Conservation (phyloP, 2,113 vertebrate genomes). For the Sceloporus undulatus region DNA sequence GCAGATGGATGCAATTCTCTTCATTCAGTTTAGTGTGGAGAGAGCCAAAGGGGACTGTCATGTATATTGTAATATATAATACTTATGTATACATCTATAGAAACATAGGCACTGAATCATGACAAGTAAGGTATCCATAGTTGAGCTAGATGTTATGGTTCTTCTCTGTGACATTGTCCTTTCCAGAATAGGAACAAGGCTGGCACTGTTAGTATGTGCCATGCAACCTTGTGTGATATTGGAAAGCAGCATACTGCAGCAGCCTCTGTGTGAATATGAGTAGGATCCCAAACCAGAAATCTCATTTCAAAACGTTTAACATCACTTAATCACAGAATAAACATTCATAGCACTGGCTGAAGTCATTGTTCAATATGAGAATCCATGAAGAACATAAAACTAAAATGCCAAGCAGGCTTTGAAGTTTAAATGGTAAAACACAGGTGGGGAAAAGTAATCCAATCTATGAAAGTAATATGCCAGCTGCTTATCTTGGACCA, state of each 20-base stretch:
- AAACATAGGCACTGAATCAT: neutral
- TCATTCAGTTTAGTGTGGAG: neutral
- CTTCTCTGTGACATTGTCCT: neutral
- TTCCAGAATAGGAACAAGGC: too few relatives aligned
- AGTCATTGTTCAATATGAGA: neutral
- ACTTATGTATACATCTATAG: neutral
- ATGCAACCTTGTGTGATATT: neutral
- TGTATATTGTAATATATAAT: neutral
- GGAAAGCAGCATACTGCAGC: neutral
- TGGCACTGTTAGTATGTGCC: too few relatives aligned
- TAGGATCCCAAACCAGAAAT: neutral
- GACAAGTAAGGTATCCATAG: neutral
- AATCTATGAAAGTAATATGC: neutral
- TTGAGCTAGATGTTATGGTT: neutral
- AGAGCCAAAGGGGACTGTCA: neutral
- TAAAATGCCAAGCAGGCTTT: neutral
- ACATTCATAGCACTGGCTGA: neutral
- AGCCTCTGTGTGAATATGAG: neutral
- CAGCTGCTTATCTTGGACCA: neutral
- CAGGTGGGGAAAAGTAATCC: neutral
- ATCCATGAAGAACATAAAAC: neutral
- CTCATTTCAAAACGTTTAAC: neutral
- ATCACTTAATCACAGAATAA: neutral
- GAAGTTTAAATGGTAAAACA: neutral
- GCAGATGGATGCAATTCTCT: neutral